Evolutionary conservation across 2,888 invertebrate genomes (phyloP).

Genomic region (Drosophila paranaensis): DNA sequence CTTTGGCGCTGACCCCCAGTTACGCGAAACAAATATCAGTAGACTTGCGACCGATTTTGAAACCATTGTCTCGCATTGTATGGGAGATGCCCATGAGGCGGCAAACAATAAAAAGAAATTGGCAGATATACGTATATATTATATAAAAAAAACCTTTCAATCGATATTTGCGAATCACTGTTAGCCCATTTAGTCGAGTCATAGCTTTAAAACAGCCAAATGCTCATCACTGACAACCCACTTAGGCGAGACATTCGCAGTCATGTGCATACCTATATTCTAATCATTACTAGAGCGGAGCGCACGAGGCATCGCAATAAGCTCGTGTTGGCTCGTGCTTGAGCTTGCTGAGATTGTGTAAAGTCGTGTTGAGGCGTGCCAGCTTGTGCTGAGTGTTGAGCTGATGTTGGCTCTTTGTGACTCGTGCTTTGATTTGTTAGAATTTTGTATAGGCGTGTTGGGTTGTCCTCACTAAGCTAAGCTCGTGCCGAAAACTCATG

Average conservation of each 20-base stretch:
- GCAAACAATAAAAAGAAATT: background rate
- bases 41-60: constrained; percentile 28
- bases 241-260: constrained; percentile 25
- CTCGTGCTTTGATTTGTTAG: background rate
- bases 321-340: background rate
- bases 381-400: background rate
- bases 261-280: background rate
- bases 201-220: constrained; percentile 26
- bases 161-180: too few species aligned
- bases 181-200: too few species aligned
- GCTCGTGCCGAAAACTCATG: background rate
- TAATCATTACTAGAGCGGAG: constrained; percentile 6
- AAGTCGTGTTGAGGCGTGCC: background rate
- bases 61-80: constrained; percentile 4
- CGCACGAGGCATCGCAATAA: background rate
- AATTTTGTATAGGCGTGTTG: background rate
- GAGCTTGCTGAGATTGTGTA: background rate
- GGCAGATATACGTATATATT: background rate
- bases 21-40: constrained; percentile 10
- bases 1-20: constrained; percentile 52
- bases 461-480: background rate
- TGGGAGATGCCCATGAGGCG: background rate
- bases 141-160: too few species aligned
- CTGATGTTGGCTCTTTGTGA: too few species aligned
- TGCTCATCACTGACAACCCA: constrained; percentile 47